Evolutionary conservation across 2,113 vertebrate genomes (phyloP).

Genomic region (Burhinus oedicnemus): DNA sequence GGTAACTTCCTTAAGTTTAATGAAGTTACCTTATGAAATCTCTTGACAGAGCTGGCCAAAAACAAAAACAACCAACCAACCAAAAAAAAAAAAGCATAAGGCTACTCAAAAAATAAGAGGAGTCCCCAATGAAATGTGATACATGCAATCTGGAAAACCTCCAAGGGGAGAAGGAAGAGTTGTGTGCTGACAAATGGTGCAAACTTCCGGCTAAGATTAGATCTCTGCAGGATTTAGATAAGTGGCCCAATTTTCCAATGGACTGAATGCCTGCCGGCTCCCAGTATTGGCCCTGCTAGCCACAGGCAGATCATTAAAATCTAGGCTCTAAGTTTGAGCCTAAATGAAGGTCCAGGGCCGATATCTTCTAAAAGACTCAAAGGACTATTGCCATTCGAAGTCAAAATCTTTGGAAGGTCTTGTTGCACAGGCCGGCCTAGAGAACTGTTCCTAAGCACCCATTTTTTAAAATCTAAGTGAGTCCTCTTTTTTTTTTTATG

Average conservation of each 20-base stretch:
- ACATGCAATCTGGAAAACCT: slow-evolving; percentile 13
- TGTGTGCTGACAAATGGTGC: slow-evolving; percentile 28
- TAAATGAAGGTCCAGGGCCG: neutral
- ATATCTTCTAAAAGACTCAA: neutral
- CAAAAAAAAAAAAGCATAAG: neutral
- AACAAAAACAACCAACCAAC: slow-evolving; percentile 6
- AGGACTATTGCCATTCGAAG: neutral
- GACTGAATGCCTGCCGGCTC: neutral
- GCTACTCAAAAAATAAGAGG: slow-evolving; percentile 3
- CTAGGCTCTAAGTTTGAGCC: neutral
- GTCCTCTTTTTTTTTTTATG: neutral
- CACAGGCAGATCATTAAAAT: neutral
- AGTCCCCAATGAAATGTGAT: slow-evolving; percentile 19
- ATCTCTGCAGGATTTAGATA: slow-evolving; percentile 31
- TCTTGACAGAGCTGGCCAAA: slow-evolving; percentile 28
- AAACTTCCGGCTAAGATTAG: slow-evolving; percentile 23
- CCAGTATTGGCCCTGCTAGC: neutral
- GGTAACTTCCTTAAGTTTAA: slow-evolving; percentile 70
- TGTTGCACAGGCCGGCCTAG: neutral
- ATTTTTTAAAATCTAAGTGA: neutral
- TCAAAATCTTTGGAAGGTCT: neutral
- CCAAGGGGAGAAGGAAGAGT: slow-evolving; percentile 31
- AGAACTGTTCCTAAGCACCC: neutral
- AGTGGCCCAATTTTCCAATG: neutral
- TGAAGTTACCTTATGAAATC: slow-evolving; percentile 70